These are phyloP conservation scores for Drosophila borealis DNA, from an alignment of 2,888 invertebrate genomes.

Conservation along the genomic window DNA sequence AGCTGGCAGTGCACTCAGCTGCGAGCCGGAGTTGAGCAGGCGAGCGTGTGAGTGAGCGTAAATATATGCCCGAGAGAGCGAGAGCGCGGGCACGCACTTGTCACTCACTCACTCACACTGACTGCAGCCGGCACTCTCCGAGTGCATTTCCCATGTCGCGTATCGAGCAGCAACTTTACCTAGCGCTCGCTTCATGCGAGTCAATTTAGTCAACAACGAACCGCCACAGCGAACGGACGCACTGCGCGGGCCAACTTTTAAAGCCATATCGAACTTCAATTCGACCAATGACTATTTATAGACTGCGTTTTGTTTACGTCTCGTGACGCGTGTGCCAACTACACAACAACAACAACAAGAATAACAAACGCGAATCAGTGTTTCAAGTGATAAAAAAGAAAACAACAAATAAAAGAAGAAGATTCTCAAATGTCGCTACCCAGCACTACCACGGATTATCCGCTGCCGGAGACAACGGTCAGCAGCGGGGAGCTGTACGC, in stretches of 20 bases:
- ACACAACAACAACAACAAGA: slow-evolving; percentile 13
- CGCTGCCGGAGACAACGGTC: slow-evolving; percentile 37
- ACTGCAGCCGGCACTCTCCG: slow-evolving; percentile 37
- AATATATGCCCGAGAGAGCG: slow-evolving; percentile 33
- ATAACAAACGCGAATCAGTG: slow-evolving; percentile 19
- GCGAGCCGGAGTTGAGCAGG: slow-evolving; percentile 5
- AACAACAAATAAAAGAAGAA: background rate
- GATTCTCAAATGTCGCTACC: slow-evolving; percentile 27
- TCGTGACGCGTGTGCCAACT: slow-evolving; percentile 60
- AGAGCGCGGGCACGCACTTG: background rate
- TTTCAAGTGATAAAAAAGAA: slow-evolving; percentile 35
- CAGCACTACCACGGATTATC: slow-evolving; percentile 64
- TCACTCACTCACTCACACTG: slow-evolving; percentile 34
- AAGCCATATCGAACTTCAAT: slow-evolving; percentile 17
- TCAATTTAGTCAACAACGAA: slow-evolving; percentile 64
- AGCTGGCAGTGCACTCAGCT: slow-evolving; percentile 6
- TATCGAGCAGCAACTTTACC: slow-evolving; percentile 21
- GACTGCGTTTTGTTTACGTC: slow-evolving; percentile 65
- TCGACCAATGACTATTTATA: slow-evolving; percentile 61
- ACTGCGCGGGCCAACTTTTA: slow-evolving; percentile 33
- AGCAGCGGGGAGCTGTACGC: slow-evolving; percentile 53
- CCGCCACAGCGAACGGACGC: slow-evolving; percentile 69
- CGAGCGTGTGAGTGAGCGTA: slow-evolving; percentile 29
- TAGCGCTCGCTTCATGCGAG: slow-evolving; percentile 36
- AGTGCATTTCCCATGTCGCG: slow-evolving; percentile 35